Base-by-base conservation (phyloP, 2,113 vertebrate genomes). In the Copsychus sechellarum region DNA sequence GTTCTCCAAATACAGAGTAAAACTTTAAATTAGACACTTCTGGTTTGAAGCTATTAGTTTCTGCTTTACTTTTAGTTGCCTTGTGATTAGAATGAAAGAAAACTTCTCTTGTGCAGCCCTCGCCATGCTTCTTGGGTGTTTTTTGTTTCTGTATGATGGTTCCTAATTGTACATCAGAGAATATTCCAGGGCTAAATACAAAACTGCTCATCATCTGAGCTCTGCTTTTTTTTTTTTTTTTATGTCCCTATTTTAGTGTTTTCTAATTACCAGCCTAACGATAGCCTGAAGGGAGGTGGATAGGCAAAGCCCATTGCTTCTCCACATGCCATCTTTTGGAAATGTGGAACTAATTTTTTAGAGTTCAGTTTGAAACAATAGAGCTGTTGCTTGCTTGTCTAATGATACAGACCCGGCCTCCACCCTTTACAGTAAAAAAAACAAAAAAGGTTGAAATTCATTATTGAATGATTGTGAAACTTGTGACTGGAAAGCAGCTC, bases 131-230 rank as follows among this genome's bases (percentile, higher is more conserved):
- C 79, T 86, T 54, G 42, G 60, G 73, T 82, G 77, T 38, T 53
- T 47, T 84, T 88, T 74, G 50, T 81, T 69, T 92, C 74, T 77
- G 2, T 90, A 1, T 64, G 91, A 34, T 58, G 45, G 40, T 33
- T 93, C 62, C 81, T 97, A 97, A 97, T 95, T 98, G 94, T 95
- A 91, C 58, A 88, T 94, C 48, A 79, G 67, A 89, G 78, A 71
- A 85, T 74, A 85, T 90, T 87, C 87, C 64, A 86, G 42, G 82
- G 51, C 93, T 96, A 93, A 96, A 96, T 90, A 88, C 33, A 48
- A 94, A 97, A 89, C 92, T 81, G 48, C 25, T 94, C 31, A 69
- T 92, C 81, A 72, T 86, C 79, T 10, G n/a, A 93, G 53, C 72
- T 76, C 21, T 24, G 12, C 3, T 64, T 56, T 48, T 66, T 38